Evolutionary conservation across 2,888 invertebrate genomes (phyloP), one percentile per base, ranked within the genome.

Genomic region (Stramonita haemastoma): DNA sequence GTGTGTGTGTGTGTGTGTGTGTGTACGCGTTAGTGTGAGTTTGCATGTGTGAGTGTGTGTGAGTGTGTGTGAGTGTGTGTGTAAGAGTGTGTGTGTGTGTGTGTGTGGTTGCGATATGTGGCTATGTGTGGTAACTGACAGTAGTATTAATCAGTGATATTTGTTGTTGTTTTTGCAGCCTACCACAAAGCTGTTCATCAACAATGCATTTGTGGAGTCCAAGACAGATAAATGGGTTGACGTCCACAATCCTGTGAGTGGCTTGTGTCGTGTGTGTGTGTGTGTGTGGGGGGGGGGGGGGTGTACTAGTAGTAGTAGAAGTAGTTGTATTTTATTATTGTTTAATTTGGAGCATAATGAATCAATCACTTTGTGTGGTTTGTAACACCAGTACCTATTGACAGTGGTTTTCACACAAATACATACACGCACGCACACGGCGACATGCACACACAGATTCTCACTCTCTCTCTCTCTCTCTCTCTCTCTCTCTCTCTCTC

Each of bases 221-320:
- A 98, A 99, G 96, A 97, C 99, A 0, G 97, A 96, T 34, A 98
- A 99, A 94, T 99, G 98, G 98, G 98, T 99, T 94, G 99, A 99
- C 94, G 97, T 99, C 22, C 98, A 98, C 92, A 98, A 99, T 96
- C 99, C 99, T 84, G 97, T 97, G 94, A 95, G 96, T 94, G 15
- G 66, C 19, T 66, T 79, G 77, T 79, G 73, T 5, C 17, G 34
- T 34, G 34, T 34, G 17, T 34, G 34, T 79, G 34, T 15, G 46
- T 46, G 46, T 46, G 46, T 46, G 46, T 46, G 46, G 46, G 8
- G n/a, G n/a, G n/a, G n/a, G n/a, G n/a, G n/a, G n/a, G n/a, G n/a
- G n/a, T n/a, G 70, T 4, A 8, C 70, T 19, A 70, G 11, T 22
- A 19, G 8, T 1, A 70, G 73, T 73, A n/a, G 11, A n/a, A n/a